These are phyloP conservation scores for Electrophaes corylata DNA, from an alignment of 2,888 invertebrate genomes.

Conservation along the genomic window DNA sequence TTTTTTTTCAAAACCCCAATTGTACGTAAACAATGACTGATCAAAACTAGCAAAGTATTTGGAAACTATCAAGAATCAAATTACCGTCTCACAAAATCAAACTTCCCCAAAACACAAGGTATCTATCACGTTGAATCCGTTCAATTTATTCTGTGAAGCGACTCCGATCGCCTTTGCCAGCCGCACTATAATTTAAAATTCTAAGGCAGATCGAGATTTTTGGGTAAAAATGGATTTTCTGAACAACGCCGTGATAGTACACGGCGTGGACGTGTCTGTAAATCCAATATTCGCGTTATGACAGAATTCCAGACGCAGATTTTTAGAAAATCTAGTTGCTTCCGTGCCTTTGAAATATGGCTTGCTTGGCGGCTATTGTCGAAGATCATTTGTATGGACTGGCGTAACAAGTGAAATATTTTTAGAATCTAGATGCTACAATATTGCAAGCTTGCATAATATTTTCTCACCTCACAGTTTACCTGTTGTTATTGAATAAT, in stretches of 20 bases:
- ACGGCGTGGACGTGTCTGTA: conserved; percentile 24
- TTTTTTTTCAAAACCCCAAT: too few relatives aligned
- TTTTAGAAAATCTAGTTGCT: conserved; percentile 19
- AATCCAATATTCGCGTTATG: conserved; percentile 32
- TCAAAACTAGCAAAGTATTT: too few relatives aligned
- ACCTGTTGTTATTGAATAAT: not conserved
- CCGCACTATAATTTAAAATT: not conserved
- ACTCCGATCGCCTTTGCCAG: not conserved
- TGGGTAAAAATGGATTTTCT: conserved; percentile 14
- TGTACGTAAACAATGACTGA: too few relatives aligned
- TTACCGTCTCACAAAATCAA: too few relatives aligned
- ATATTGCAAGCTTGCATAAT: not conserved
- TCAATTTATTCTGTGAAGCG: too few relatives aligned
- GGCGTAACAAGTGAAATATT: conserved; percentile 7
- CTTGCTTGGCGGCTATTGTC: not conserved
- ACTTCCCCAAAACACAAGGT: too few relatives aligned
- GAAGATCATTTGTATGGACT: conserved; percentile 1
- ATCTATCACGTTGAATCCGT: not conserved
- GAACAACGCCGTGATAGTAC: conserved; percentile 16
- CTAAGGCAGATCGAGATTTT: conserved; percentile 5
- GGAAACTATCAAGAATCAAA: too few relatives aligned
- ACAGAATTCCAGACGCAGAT: conserved; percentile 19
- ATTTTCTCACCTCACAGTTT: not conserved
- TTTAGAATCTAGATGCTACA: not conserved
- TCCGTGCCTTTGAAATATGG: conserved; percentile 12